phyloP scores from a whole-genome alignment of 2,888 invertebrate genomes.

The Sturmia bella region DNA sequence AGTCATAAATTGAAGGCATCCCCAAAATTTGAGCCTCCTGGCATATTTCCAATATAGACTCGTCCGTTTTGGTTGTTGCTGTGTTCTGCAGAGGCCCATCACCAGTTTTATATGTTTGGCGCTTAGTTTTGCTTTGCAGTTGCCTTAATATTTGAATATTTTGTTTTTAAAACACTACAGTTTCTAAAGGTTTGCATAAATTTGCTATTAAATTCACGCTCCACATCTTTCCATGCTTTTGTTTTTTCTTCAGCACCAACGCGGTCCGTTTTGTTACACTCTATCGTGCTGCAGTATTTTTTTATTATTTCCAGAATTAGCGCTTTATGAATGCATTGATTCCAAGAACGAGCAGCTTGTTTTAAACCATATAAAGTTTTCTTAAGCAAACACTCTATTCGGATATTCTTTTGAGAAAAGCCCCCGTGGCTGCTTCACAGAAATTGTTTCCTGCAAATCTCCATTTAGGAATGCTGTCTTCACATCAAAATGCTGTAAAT shows the following conservation, averaged over 20 bases:
- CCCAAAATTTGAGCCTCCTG: background rate
- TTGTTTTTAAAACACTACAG: background rate
- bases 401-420: background rate
- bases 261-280: background rate
- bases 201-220: constrained; percentile 10
- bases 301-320: background rate
- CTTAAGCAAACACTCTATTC: background rate
- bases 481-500: constrained; percentile 12
- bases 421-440: background rate
- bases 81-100: background rate
- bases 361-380: constrained; percentile 37
- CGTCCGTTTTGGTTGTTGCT: background rate
- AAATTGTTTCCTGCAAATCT: background rate
- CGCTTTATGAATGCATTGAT: constrained; percentile 29
- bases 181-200: constrained; percentile 1
- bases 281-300: background rate
- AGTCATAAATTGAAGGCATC: no score
- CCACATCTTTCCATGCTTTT: constrained; percentile 11
- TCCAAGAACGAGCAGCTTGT: constrained; percentile 15
- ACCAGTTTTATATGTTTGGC: background rate
- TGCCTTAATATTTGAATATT: constrained; percentile 1
- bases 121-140: constrained; percentile 10
- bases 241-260: constrained; percentile 1
- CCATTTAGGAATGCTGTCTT: constrained; percentile 9
- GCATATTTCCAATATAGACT: background rate